Conservation (phyloP, 2,797 vertebrate species). For the Dicrostonyx torquatus region DNA sequence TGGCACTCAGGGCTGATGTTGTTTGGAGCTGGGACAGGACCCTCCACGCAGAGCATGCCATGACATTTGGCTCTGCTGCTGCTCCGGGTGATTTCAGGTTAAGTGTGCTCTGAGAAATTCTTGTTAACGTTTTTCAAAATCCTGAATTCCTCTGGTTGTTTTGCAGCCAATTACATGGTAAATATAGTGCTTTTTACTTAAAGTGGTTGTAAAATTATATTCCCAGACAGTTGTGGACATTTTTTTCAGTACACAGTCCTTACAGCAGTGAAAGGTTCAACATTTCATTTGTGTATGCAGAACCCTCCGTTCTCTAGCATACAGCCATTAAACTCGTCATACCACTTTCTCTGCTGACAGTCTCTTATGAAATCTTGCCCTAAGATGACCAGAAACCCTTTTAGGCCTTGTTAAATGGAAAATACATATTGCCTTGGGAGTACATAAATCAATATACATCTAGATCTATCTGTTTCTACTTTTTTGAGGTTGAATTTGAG, state of each 20-base stretch:
- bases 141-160: slow-evolving; percentile 20
- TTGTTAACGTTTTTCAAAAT: slow-evolving; percentile 60
- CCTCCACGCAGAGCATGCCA: neutral
- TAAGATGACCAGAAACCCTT: neutral
- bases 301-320: slow-evolving; percentile 31
- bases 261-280: slow-evolving; percentile 23
- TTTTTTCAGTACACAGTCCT: slow-evolving; percentile 29
- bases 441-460: neutral
- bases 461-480: neutral
- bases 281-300: slow-evolving; percentile 56
- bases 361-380: slow-evolving; percentile 21
- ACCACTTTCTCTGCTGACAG: neutral
- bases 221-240: slow-evolving; percentile 34
- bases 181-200: slow-evolving; percentile 46
- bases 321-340: neutral
- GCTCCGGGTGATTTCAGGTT: neutral
- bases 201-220: slow-evolving; percentile 33
- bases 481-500: neutral
- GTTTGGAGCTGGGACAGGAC: neutral
- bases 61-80: neutral
- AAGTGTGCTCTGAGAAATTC: neutral
- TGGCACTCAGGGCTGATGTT: neutral
- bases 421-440: neutral
- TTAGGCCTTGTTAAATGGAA: slow-evolving; percentile 32
- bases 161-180: slow-evolving; percentile 48